These are phyloP conservation scores for Euschistus heros DNA, from an alignment of 1,140 invertebrate species.

Conservation along the genomic window DNA sequence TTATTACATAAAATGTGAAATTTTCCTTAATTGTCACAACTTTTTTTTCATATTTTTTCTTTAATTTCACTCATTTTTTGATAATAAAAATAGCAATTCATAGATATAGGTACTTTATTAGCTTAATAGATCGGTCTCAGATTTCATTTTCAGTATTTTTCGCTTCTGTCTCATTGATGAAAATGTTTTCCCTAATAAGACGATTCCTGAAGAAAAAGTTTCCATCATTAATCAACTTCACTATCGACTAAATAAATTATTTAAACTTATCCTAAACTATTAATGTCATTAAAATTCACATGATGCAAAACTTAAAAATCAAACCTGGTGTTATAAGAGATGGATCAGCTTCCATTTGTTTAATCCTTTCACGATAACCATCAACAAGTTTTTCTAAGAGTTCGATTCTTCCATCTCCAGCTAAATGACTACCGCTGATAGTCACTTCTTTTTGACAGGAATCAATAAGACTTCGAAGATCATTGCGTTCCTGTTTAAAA, in stretches of 20 bases:
- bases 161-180: too few relatives aligned
- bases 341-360: conserved; percentile 31
- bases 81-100: background rate
- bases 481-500: conserved; percentile 30
- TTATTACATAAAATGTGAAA: too few relatives aligned
- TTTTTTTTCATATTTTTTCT: too few relatives aligned
- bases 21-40: too few relatives aligned
- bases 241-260: too few relatives aligned
- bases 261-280: too few relatives aligned
- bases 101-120: background rate
- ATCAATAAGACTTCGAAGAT: conserved; percentile 31
- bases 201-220: too few relatives aligned
- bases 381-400: conserved; percentile 31
- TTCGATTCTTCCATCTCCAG: conserved; percentile 29
- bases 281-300: too few relatives aligned
- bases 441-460: conserved; percentile 33
- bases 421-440: conserved; percentile 22
- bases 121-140: background rate
- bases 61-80: too few relatives aligned
- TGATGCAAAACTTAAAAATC: background rate
- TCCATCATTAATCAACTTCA: too few relatives aligned
- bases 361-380: conserved; percentile 30
- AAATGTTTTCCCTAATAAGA: too few relatives aligned
- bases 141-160: too few relatives aligned
- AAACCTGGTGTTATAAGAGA: conserved; percentile 10